These are phyloP conservation scores for Megalops cyprinoides DNA, from an alignment of 2,797 vertebrate species.

Conservation along the genomic window DNA sequence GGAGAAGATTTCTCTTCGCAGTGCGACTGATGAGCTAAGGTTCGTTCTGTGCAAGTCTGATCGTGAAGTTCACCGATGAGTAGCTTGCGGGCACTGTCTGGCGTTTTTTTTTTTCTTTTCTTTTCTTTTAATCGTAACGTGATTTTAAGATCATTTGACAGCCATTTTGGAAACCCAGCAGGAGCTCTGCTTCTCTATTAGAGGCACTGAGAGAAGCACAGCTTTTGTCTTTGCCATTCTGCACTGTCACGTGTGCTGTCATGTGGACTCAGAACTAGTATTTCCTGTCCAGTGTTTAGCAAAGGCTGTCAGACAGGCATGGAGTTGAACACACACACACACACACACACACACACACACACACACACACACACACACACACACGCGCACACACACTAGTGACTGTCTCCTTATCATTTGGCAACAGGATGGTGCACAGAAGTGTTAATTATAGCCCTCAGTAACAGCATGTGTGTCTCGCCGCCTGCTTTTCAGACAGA, in stretches of 20 bases:
- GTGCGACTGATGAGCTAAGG: no score
- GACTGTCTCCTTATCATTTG: no score
- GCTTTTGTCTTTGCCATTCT: neutral
- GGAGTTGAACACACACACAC: neutral
- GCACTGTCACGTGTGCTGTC: neutral
- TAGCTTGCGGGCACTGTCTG: no score
- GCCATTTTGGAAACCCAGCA: neutral
- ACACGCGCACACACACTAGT: neutral
- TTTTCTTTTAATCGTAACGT: no score
- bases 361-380: neutral
- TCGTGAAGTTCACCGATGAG: no score
- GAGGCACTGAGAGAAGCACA: neutral
- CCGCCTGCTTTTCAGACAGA: neutral
- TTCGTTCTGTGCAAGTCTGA: no score
- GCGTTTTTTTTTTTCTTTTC: no score
- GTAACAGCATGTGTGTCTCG: neutral
- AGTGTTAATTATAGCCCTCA: no score
- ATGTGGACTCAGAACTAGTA: slow-evolving; percentile 30
- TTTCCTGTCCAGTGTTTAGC: slow-evolving; percentile 37
- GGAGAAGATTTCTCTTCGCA: no score
- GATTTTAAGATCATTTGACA: neutral
- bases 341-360: neutral
- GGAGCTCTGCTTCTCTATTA: no score
- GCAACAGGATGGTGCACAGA: no score
- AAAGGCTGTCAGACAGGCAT: neutral